Evolutionary conservation across 2,113 vertebrate species (phyloP).

Genomic region (Oceanites oceanicus): DNA sequence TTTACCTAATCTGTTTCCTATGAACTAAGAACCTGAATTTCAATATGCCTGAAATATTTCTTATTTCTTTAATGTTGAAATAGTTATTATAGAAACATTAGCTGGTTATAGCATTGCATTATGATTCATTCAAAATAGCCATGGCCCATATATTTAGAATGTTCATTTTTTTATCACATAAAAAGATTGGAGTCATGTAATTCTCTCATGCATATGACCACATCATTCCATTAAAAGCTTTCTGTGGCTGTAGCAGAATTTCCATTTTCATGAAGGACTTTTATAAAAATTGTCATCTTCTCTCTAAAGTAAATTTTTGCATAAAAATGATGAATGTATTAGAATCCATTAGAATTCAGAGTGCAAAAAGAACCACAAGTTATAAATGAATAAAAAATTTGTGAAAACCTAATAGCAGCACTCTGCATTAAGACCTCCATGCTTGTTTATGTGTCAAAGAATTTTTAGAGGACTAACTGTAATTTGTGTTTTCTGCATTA

Average conservation of each 20-base stretch:
- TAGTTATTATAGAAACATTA: slow-evolving; percentile 3
- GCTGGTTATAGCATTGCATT: neutral
- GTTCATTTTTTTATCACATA: slow-evolving; percentile 24
- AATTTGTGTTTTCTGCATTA: neutral
- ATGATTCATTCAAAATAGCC: neutral
- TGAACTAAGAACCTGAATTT: neutral
- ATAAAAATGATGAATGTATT: slow-evolving; percentile 63
- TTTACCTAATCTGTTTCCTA: neutral
- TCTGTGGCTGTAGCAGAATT: slow-evolving; percentile 23
- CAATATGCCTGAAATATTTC: neutral
- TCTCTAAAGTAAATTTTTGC: slow-evolving; percentile 63
- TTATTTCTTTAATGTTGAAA: neutral
- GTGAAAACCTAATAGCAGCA: slow-evolving; percentile 43
- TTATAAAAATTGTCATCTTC: slow-evolving; percentile 55
- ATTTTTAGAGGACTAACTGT: neutral
- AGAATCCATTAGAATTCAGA: slow-evolving; percentile 46
- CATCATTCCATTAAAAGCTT: slow-evolving; percentile 58
- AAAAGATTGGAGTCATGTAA: neutral
- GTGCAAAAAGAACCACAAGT: neutral
- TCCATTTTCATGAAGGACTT: slow-evolving; percentile 68
- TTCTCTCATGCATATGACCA: slow-evolving; percentile 52
- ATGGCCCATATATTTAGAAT: slow-evolving; percentile 29
- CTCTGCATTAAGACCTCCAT: neutral
- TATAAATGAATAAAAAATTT: slow-evolving; percentile 39
- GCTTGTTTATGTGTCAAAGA: neutral